A percentile compares a stretch with the other conserved stretches of the same genome.
Conservation (phyloP, 2,113 vertebrate species). For the Trichomycterus rosablanca region DNA sequence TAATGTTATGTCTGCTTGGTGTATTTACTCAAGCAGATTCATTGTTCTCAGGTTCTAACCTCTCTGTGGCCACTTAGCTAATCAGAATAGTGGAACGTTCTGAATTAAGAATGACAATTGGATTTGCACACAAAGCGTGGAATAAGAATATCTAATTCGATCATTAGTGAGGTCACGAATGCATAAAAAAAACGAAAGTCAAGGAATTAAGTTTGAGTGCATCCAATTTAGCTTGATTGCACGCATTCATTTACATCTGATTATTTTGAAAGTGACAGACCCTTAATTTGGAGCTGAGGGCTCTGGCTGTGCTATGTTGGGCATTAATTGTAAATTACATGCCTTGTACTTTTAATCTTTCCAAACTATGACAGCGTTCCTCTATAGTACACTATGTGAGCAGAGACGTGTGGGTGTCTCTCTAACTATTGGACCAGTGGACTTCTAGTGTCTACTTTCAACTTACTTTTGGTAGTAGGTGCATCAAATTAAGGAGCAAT, state of each 20-base stretch:
- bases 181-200: slow-evolving; percentile 53
- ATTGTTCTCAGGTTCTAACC: slow-evolving; percentile 24
- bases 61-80: slow-evolving; percentile 56
- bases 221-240: slow-evolving; percentile 54
- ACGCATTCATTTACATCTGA: slow-evolving; percentile 51
- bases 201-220: slow-evolving; percentile 51
- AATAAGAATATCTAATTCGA: slow-evolving; percentile 56
- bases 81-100: slow-evolving; percentile 66
- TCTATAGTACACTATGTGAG: no score
- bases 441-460: no score
- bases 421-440: no score
- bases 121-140: slow-evolving; percentile 59
- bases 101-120: slow-evolving; percentile 61
- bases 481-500: no score
- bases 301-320: slow-evolving; percentile 29
- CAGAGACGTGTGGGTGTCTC: no score
- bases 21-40: background rate
- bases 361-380: slow-evolving; percentile 15
- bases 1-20: slow-evolving; percentile 1
- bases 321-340: slow-evolving; percentile 28
- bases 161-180: slow-evolving; percentile 51
- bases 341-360: slow-evolving; percentile 40
- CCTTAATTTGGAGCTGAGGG: slow-evolving; percentile 35
- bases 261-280: slow-evolving; percentile 35
- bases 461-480: no score